These are phyloP conservation scores for Dicranocentrus wangi DNA, from an alignment of 2,888 invertebrate genomes.

Conservation along the genomic window DNA sequence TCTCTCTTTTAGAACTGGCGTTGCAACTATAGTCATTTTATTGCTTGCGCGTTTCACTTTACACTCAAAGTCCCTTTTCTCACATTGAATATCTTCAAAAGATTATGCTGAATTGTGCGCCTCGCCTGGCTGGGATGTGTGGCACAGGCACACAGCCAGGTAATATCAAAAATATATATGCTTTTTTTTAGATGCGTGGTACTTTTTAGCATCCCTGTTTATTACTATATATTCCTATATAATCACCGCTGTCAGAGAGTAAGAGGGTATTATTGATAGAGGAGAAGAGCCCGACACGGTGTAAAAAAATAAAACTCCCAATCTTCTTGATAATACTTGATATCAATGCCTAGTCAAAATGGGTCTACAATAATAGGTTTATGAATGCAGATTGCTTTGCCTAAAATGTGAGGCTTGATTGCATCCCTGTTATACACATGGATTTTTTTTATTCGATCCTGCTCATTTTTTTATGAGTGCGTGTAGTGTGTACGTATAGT, in stretches of 20 bases:
- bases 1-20: too few species aligned
- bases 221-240: conserved; percentile 14
- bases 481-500: too few species aligned
- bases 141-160: background rate
- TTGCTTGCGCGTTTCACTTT: too few species aligned
- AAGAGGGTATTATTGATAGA: conserved; percentile 16
- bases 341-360: conserved; percentile 21
- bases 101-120: conserved; percentile 9
- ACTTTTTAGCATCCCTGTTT: conserved; percentile 8
- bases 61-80: too few species aligned
- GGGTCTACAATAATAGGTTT: background rate
- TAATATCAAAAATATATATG: background rate
- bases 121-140: background rate
- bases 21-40: too few species aligned
- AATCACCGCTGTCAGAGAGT: background rate
- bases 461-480: conserved; percentile 15
- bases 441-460: conserved; percentile 16
- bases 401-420: background rate
- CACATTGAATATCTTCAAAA: background rate
- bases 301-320: conserved; percentile 1
- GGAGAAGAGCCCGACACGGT: conserved; percentile 6
- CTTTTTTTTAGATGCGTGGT: background rate
- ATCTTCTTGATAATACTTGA: conserved; percentile 25
- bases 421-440: background rate
- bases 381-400: background rate